Conservation (phyloP, 2,888 invertebrate species). For the Acleris holmiana region DNA sequence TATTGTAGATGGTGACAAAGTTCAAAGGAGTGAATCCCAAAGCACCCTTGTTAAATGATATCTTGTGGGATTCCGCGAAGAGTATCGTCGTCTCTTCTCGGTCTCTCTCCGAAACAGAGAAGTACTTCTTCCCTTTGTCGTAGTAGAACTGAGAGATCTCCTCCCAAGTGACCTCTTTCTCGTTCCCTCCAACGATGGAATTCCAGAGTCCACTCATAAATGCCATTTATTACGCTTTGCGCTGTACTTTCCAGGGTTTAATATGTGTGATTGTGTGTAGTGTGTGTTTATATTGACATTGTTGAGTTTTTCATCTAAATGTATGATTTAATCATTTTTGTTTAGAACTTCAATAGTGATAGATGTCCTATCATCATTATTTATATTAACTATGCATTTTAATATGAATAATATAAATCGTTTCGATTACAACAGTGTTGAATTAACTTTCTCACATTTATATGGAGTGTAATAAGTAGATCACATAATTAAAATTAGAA, state of each 20-base stretch:
- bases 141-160: constrained; percentile 80
- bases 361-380: not conserved
- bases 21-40: constrained; percentile 85
- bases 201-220: constrained; percentile 80
- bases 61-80: constrained; percentile 81
- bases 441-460: too few relatives aligned
- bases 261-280: constrained; percentile 46
- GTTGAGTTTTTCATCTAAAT: constrained; percentile 12
- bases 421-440: not conserved
- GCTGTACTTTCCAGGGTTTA: constrained; percentile 49
- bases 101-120: constrained; percentile 88
- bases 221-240: constrained; percentile 72
- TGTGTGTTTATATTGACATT: constrained; percentile 40
- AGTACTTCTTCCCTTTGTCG: constrained; percentile 84
- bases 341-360: constrained; percentile 1
- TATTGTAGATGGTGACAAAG: constrained; percentile 85
- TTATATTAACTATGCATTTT: not conserved
- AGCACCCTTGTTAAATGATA: constrained; percentile 73
- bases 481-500: not conserved
- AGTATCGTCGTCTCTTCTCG: constrained; percentile 85
- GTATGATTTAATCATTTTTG: not conserved
- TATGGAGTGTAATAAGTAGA: not conserved
- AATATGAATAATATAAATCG: constrained; percentile 16
- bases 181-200: constrained; percentile 74
- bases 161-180: constrained; percentile 68